Evolutionary conservation across 1,140 invertebrate genomes (phyloP), one percentile per base, ranked within the genome.

Genomic region (Wiebesia pumilae): DNA sequence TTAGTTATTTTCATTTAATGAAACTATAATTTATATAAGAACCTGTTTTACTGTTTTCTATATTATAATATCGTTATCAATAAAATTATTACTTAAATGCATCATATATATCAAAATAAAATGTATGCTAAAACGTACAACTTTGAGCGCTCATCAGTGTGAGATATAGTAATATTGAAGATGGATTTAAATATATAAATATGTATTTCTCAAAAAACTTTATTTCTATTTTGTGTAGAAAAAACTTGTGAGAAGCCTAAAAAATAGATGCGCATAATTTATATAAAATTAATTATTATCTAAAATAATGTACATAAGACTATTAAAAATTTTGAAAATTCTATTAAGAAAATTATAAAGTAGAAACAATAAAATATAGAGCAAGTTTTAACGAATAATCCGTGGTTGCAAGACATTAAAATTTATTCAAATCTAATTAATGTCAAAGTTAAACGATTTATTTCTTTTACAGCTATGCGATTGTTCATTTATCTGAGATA

Each of bases 401-500:
- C 47, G n/a, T 47, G 40, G 16, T 51, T 77, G 33, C 12, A 47
- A 77, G 0, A 77, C 0, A 77, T 77, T 30, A 47, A 77, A 51
- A 47, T 77, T 77, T 47, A 12, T 30, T 30, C 16, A 33, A 47
- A 33, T 12, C 24, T 24, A 79, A 24, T 14, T 30, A 54, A 79
- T 43, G 38, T 24, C 21, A 43, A 43, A 75, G 40, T 75, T n/a
- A 75, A 75, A 38, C 10, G 40, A 75, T 43, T 24, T 75, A 43
- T 75, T 27, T 75, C 0, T 75, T 75, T 21, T 75, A 35, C 24
- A 43, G 3, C n/a, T n/a, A 75, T 43, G 38, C 3, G 9, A 75
- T 75, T 43, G 38, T 75, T 75, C 21, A 43, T 75, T 75, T 75
- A 75, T 75, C 33, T 75, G 38, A 75, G 27, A 75, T 43, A 43